phyloP scores from a whole-genome alignment of 2,113 vertebrate species.

The Thunnus thynnus region DNA sequence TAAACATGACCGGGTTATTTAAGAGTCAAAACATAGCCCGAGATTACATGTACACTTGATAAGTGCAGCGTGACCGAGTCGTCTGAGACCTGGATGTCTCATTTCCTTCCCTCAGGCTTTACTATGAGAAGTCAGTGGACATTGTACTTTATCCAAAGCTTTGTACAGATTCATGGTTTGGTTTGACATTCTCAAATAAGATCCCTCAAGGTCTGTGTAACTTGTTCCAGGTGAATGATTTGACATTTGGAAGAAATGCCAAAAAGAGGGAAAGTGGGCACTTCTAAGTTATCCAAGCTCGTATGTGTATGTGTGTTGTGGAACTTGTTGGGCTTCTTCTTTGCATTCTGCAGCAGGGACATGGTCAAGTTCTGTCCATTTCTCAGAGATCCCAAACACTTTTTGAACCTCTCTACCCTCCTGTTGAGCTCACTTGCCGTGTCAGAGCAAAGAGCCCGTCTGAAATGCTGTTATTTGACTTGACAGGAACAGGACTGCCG shows the following conservation, averaged over 20 bases:
- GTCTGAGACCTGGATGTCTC: constrained; percentile 49
- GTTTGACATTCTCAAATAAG: constrained; percentile 75
- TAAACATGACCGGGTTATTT: constrained; percentile 65
- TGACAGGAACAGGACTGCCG: constrained; percentile 75
- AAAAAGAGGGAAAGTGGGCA: constrained; percentile 45
- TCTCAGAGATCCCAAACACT: constrained; percentile 6
- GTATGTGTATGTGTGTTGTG: constrained; percentile 9
- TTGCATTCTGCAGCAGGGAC: constrained; percentile 42
- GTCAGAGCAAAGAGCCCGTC: constrained; percentile 57
- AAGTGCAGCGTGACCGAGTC: constrained; percentile 49
- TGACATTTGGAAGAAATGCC: constrained; percentile 82
- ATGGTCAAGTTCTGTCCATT: constrained; percentile 19
- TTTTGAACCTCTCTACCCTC: constrained; percentile 36
- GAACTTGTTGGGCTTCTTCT: constrained; percentile 25
- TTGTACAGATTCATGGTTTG: constrained; percentile 50
- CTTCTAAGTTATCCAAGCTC: constrained; percentile 30
- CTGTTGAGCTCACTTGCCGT: constrained; percentile 37
- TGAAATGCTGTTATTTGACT: constrained; percentile 77
- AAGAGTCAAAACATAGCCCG: constrained; percentile 37
- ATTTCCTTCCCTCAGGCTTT: constrained; percentile 34
- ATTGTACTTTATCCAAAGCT: constrained; percentile 51
- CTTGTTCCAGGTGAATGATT: constrained; percentile 77
- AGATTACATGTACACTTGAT: constrained; percentile 52
- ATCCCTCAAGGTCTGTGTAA: constrained; percentile 68
- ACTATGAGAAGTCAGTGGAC: constrained; percentile 35